Conservation (phyloP, 2,888 invertebrate species). For the Mimas tiliae region DNA sequence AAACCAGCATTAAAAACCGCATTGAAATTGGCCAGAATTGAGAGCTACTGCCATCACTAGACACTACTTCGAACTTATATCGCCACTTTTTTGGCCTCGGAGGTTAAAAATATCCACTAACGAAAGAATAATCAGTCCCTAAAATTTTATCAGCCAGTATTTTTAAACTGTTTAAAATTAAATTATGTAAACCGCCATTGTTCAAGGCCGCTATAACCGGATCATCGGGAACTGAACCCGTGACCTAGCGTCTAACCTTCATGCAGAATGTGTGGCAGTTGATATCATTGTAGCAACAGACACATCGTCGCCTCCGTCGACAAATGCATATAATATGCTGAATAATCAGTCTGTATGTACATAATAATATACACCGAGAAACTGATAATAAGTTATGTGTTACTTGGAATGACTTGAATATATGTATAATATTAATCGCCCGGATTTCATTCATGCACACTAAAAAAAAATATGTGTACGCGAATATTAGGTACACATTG, state of each 20-base stretch:
- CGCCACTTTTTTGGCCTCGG: no score
- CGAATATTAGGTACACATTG: no score
- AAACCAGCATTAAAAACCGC: no score
- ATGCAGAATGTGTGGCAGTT: constrained; percentile 8
- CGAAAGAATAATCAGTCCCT: no score
- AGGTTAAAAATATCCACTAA: no score
- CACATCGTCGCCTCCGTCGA: constrained; percentile 13
- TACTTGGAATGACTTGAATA: not conserved
- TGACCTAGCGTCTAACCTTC: constrained; percentile 17
- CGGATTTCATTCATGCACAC: no score
- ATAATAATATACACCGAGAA: not conserved
- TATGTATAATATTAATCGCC: not conserved
- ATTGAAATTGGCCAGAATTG: no score
- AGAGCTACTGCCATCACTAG: no score
- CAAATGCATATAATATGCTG: no score
- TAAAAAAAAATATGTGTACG: no score
- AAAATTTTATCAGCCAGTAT: not conserved
- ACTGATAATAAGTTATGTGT: not conserved
- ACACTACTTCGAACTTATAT: no score
- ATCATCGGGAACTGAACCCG: constrained; percentile 17
- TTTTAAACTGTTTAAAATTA: not conserved
- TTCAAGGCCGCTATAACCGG: constrained; percentile 18
- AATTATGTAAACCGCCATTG: not conserved
- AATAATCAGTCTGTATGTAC: not conserved
- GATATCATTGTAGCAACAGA: constrained; percentile 9